Evolutionary conservation across 2,797 vertebrate species (phyloP).

Genomic region (Petrocephalus sullivani): DNA sequence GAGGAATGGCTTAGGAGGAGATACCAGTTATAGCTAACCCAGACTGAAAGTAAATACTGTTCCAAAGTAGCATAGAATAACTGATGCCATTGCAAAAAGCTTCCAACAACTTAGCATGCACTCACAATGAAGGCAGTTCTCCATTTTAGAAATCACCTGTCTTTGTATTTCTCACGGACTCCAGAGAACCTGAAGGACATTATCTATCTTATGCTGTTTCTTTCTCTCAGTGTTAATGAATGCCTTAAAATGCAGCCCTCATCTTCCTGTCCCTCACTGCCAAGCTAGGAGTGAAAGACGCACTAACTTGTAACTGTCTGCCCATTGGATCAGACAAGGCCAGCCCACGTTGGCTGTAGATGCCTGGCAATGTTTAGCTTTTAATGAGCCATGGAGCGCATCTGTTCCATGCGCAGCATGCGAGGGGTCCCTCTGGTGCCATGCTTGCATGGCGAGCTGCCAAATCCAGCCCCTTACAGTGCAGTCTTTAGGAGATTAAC

Average conservation of each 20-base stretch:
- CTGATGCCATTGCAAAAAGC: no score
- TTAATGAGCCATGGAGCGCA: constrained; percentile 25
- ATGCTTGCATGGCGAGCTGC: constrained; percentile 21
- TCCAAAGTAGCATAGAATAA: neutral
- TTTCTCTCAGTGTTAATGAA: neutral
- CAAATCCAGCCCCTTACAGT: constrained; percentile 12
- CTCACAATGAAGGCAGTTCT: neutral
- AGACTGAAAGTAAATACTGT: neutral
- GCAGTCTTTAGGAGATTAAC: constrained; percentile 28
- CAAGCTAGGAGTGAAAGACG: neutral
- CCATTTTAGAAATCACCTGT: neutral
- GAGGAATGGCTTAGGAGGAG: neutral
- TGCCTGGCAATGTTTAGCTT: constrained; percentile 11
- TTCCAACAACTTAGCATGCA: neutral
- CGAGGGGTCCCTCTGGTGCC: neutral
- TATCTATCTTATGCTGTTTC: neutral
- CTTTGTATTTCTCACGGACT: neutral
- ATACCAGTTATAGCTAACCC: neutral
- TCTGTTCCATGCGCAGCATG: constrained; percentile 7
- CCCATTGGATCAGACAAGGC: neutral
- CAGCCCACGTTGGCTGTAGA: neutral
- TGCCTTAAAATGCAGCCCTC: neutral
- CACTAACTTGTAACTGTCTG: neutral
- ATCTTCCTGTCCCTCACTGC: neutral
- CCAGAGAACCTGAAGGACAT: neutral